These are phyloP conservation scores for Acrobasis repandana DNA, from an alignment of 2,888 invertebrate genomes.

Conservation along the genomic window DNA sequence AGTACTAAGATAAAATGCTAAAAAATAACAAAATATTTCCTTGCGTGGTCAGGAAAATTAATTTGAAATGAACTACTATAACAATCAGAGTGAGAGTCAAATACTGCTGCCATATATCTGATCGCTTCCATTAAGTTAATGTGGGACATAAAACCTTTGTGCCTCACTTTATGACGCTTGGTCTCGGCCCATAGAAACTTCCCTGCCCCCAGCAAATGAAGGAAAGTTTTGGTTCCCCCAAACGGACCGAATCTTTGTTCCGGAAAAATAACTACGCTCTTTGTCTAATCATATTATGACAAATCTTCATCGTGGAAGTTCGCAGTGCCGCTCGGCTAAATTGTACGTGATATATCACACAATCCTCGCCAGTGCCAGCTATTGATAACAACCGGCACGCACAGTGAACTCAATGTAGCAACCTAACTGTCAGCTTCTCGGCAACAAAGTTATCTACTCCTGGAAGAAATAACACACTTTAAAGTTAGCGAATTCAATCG, in stretches of 20 bases:
- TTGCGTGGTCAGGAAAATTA: constrained; percentile 9
- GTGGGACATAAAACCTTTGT: constrained; percentile 75
- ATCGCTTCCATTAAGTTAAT: constrained; percentile 73
- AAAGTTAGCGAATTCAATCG: constrained; percentile 75
- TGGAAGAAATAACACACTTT: constrained; percentile 76
- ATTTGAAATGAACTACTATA: constrained; percentile 31
- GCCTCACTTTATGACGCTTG: constrained; percentile 67
- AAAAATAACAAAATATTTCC: background rate
- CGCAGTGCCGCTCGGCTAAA: constrained; percentile 25
- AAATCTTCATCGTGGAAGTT: constrained; percentile 44
- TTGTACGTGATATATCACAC: constrained; percentile 28
- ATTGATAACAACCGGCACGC: constrained; percentile 39
- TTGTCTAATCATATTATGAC: constrained; percentile 51
- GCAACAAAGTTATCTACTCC: constrained; percentile 61
- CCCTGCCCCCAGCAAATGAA: constrained; percentile 42
- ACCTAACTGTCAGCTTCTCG: constrained; percentile 58
- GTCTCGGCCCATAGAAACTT: constrained; percentile 50
- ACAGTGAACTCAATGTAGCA: constrained; percentile 56
- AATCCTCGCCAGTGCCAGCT: constrained; percentile 10
- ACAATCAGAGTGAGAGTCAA: constrained; percentile 52
- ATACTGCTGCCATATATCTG: constrained; percentile 56
- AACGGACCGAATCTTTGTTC: constrained; percentile 47
- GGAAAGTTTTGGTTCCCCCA: constrained; percentile 58
- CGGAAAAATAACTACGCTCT: constrained; percentile 50
- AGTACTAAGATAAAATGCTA: no score